Base-by-base conservation (phyloP, 2,797 vertebrate genomes). In the Schizopygopsis pylzovi region DNA sequence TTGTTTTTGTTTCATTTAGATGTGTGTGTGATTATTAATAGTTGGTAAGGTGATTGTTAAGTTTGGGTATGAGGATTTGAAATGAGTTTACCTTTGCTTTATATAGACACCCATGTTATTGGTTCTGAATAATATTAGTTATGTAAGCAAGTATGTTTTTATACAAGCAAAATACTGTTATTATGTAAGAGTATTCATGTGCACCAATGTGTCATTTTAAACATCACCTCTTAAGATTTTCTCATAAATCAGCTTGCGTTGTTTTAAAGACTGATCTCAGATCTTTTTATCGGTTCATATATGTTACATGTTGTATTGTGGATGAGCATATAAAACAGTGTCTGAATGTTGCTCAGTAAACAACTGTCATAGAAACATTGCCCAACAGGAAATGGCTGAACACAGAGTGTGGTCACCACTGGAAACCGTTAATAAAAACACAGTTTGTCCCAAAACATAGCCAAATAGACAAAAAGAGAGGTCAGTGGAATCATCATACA, bases 171-270 rank as follows among this genome's bases (percentile, higher is more conserved):
- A 85, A 72, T 41, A 56, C 25, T 49, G 25, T 18, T 79, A 71
- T 89, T 86, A 87, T 79, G 59, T 82, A 87, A 86, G 49, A 43
- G 78, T 28, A 22, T 18, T 71, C 2, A 63, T 61, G 49, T 16
- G 45, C 75, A 20, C 49, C 41, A 47, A 84, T 77, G 28, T 88
- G 85, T 56, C 80, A 71, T 85, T 85, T 47, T 13, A 80, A 71
- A 6, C 28, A 45, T 85, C 47, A 33, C 5, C 22, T 45, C 54
- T 47, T 75, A 2, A 83, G 18, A 72, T 61, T 61, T 41, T 22
- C 79, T 54, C 65, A 72, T 65, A 49, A 28, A 20, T 87, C 54
- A 43, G 15, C 20, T 73, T 68, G 25, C 41, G 25, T 49, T 49
- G 20, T 33, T 67, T 72, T 41, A 20, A 76, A 75, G 28, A 18